phyloP scores from a whole-genome alignment of 2,888 invertebrate genomes.

The Amphipoea oculea region DNA sequence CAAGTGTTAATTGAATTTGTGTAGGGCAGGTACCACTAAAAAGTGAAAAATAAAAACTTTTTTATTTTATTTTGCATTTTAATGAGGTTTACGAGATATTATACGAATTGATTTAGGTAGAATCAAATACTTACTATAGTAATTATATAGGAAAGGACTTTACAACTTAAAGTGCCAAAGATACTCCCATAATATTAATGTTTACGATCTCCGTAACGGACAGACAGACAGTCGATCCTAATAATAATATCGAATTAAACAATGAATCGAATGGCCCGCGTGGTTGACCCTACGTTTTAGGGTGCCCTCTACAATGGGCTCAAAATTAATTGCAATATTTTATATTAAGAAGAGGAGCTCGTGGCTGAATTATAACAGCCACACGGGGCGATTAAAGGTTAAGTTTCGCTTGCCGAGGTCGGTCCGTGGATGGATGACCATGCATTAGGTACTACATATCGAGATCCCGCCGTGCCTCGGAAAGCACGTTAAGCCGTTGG shows the following conservation, averaged over 20 bases:
- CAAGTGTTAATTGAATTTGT: no score
- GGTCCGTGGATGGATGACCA: no score
- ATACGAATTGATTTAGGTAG: not conserved
- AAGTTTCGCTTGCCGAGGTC: no score
- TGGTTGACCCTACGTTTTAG: conserved; percentile 66
- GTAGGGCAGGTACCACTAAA: no score
- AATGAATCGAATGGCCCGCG: conserved; percentile 60
- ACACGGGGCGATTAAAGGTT: not conserved
- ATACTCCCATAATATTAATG: conserved; percentile 3
- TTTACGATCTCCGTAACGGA: conserved; percentile 30
- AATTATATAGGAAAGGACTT: not conserved
- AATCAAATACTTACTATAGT: no score
- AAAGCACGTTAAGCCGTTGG: not conserved
- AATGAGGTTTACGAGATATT: no score
- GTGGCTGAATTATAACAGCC: not conserved
- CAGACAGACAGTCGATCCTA: conserved; percentile 51
- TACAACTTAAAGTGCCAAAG: not conserved
- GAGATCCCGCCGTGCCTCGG: not conserved
- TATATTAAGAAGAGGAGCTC: not conserved
- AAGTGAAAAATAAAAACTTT: no score
- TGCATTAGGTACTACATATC: not conserved
- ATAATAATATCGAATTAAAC: conserved; percentile 68
- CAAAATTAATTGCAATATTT: conserved; percentile 21
- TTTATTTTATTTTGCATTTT: no score
- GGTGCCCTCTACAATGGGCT: conserved; percentile 46